Base-by-base conservation (phyloP, 2,888 invertebrate genomes). In the Gnatocerus cornutus region DNA sequence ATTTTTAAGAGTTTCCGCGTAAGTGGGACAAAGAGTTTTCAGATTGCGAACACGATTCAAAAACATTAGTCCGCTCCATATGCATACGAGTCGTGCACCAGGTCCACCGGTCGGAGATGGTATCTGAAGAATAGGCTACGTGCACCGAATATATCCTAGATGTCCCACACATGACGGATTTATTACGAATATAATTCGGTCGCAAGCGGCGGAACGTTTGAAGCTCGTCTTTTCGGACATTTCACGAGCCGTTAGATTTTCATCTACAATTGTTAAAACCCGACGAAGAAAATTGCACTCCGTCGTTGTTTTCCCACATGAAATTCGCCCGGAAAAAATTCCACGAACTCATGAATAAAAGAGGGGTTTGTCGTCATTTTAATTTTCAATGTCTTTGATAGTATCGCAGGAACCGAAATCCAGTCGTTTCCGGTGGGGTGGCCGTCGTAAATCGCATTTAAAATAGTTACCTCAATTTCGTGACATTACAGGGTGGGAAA, bases 81-180 rank as follows among this genome's bases (percentile, higher is more conserved):
- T 68, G 68, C 68, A 68, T 50, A 62, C 48, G 50, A 56, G 33
- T 68, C 56, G 63, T 48, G 50, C 62, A 63, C 63, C 63, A 68
- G 68, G 63, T 65, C 62, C 63, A 68, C 27, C 62, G 41, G 72
- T 72, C 71, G 71, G 67, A 71, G 73, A 73, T 73, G 63, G 43
- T 69, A 73, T 74, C 71, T 61, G 71, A 63, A 46, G 72, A 74
- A 73, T 73, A 74, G 68, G 61, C 53, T 73, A 76, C 77, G 77
- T 77, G 77, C 72, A 70, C 73, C 53, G 77, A 75, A 77, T 77
- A 71, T 73, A 72, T 71, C 73, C 76, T 72, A 73, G 73, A 73
- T 74, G 73, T 77, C 74, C 75, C 77, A 71, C 71, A 76, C 73
- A 74, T 76, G 75, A 77, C 73, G 77, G 76, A 76, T 77, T 74